A percentile compares a stretch with the other conserved stretches of the same genome.
Conservation (phyloP, 92 coral and sea anemone species). For the Porites divaricata region DNA sequence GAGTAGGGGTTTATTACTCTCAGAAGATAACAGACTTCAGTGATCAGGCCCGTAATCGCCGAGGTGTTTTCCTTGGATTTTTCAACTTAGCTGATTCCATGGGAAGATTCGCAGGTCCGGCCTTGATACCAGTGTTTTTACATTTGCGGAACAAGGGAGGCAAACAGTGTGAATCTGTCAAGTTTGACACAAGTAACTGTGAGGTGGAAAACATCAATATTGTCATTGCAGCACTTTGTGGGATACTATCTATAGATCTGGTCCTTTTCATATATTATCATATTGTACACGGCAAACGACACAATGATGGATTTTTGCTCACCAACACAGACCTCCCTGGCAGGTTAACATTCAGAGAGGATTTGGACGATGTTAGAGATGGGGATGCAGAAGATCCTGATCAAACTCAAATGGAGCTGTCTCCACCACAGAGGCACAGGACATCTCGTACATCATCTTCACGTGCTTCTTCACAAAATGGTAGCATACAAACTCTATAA, state of each 20-base stretch:
- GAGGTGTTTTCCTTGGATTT: conserved; percentile 90
- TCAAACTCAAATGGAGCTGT: conserved; percentile 22
- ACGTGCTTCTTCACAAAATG: conserved; percentile 16
- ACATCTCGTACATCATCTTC: conserved; percentile 14
- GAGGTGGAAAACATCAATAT: conserved; percentile 73
- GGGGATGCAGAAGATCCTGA: neutral
- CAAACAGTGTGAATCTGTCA: conserved; percentile 42
- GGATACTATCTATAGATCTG: conserved; percentile 50
- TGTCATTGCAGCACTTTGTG: conserved; percentile 74
- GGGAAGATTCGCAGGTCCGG: conserved; percentile 93
- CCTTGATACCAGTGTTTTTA: conserved; percentile 70
- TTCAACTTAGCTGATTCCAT: conserved; percentile 91
- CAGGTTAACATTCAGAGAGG: conserved; percentile 39
- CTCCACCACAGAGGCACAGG: conserved; percentile 32
- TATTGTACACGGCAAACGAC: conserved; percentile 78
- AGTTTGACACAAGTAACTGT: conserved; percentile 59
- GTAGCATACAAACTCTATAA: conserved; percentile 35
- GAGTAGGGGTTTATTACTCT: conserved; percentile 88
- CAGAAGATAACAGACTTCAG: conserved; percentile 93
- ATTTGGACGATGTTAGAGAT: conserved; percentile 1
- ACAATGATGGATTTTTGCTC: conserved; percentile 35
- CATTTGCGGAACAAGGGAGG: conserved; percentile 48
- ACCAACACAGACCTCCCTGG: conserved; percentile 50
- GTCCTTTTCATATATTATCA: conserved; percentile 79
- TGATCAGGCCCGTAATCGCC: conserved; percentile 92